Evolutionary conservation across 2,113 vertebrate genomes (phyloP).

Genomic region (Sterrhoptilus dennistouni): DNA sequence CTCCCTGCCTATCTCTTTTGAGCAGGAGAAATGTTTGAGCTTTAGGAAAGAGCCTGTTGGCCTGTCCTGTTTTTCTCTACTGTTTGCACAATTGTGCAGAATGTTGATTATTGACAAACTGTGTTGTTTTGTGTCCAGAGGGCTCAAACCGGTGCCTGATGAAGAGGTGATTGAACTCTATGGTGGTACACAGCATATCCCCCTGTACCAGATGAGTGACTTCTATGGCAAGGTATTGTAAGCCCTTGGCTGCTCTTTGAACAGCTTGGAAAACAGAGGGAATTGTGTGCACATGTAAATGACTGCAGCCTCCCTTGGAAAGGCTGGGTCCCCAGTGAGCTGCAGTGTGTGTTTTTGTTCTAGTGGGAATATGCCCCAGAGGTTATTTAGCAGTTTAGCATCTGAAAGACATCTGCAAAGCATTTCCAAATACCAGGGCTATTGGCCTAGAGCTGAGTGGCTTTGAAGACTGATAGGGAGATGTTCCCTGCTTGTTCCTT

Average conservation of each 20-base stretch:
- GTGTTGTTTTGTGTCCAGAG: slow-evolving; percentile 55
- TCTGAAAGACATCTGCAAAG: slow-evolving; percentile 29
- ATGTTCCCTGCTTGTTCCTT: neutral
- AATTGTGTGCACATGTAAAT: neutral
- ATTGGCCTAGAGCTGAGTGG: slow-evolving; percentile 14
- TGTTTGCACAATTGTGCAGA: neutral
- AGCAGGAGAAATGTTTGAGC: neutral
- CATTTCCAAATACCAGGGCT: slow-evolving; percentile 4
- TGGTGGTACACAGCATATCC: slow-evolving; percentile 81
- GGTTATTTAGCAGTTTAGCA: slow-evolving; percentile 63
- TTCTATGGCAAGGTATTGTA: slow-evolving; percentile 83
- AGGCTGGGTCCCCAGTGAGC: neutral
- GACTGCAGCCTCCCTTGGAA: neutral
- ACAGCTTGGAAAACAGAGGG: neutral
- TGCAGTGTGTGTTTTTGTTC: slow-evolving; percentile 37
- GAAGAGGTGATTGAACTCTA: slow-evolving; percentile 80
- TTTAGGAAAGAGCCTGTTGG: neutral
- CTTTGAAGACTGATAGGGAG: neutral
- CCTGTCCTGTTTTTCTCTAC: neutral
- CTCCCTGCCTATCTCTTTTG: neutral
- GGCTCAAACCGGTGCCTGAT: slow-evolving; percentile 80
- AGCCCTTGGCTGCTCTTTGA: neutral
- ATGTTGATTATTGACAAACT: neutral
- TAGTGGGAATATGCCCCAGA: slow-evolving; percentile 55
- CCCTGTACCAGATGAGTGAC: slow-evolving; percentile 82